A percentile compares a stretch with the other conserved stretches of the same genome.
These are phyloP conservation scores for Pilophorus perplexus DNA, from an alignment of 2,888 invertebrate species.

Conservation along the genomic window DNA sequence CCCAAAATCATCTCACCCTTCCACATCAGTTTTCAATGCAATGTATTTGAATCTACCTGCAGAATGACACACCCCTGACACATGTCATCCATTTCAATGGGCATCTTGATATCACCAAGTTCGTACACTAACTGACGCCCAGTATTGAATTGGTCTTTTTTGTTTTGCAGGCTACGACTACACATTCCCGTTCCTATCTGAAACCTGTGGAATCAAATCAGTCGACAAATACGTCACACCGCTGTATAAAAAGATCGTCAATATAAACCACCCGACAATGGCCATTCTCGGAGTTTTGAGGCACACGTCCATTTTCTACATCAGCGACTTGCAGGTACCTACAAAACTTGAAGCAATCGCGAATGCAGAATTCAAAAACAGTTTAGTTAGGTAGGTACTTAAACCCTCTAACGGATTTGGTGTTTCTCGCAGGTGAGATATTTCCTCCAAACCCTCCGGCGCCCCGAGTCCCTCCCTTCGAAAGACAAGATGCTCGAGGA, in stretches of 20 bases:
- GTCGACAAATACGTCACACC: slow-evolving; percentile 79
- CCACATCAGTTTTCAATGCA: background rate
- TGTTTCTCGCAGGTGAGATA: slow-evolving; percentile 61
- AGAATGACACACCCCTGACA: too few relatives aligned
- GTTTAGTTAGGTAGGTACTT: too few relatives aligned
- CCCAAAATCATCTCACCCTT: too few relatives aligned
- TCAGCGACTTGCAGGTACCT: slow-evolving; percentile 56
- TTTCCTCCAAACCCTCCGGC: slow-evolving; percentile 63
- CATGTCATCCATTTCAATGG: too few relatives aligned
- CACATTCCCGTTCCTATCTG: slow-evolving; percentile 71
- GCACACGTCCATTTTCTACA: slow-evolving; percentile 36
- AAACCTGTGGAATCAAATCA: slow-evolving; percentile 66
- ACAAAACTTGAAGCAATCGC: slow-evolving; percentile 6
- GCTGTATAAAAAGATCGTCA: slow-evolving; percentile 81
- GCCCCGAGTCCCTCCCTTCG: slow-evolving; percentile 61
- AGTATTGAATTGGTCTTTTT: too few relatives aligned
- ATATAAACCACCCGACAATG: slow-evolving; percentile 75
- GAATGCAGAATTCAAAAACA: too few relatives aligned
- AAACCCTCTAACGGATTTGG: background rate
- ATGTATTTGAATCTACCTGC: too few relatives aligned
- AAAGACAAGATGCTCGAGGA: slow-evolving; percentile 63
- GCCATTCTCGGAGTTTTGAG: slow-evolving; percentile 84
- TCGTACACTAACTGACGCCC: too few relatives aligned
- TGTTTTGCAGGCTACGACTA: slow-evolving; percentile 65
- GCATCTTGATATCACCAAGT: too few relatives aligned